Evolutionary conservation across 2,797 vertebrate species (phyloP).

Genomic region (Hipposideros larvatus): DNA sequence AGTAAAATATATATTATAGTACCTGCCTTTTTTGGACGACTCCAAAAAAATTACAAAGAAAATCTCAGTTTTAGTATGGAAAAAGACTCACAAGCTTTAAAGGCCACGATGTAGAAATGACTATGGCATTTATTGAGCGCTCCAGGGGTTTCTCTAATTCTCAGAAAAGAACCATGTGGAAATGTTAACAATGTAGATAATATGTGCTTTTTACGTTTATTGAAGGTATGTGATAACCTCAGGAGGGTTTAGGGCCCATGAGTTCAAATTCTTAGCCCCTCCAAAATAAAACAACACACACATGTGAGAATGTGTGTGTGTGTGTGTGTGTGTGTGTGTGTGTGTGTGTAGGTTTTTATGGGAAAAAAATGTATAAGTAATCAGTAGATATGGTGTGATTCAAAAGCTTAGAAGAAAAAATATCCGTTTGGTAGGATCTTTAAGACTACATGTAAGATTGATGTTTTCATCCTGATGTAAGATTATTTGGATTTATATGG

Average conservation of each 20-base stretch:
- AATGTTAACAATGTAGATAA: background rate
- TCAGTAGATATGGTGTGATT: background rate
- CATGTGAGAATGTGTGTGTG: background rate
- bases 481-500: conserved; percentile 8
- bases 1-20: background rate
- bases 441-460: background rate
- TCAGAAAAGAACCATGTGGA: background rate
- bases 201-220: background rate
- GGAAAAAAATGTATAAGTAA: background rate
- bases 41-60: background rate
- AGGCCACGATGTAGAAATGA: background rate
- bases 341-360: background rate
- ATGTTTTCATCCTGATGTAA: background rate
- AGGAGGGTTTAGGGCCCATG: background rate
- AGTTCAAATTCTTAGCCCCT: background rate
- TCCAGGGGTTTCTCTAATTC: background rate
- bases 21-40: background rate
- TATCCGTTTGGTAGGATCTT: background rate
- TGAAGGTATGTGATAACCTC: background rate
- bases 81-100: conserved; percentile 40
- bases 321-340: background rate
- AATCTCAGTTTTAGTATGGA: background rate
- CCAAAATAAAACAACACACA: background rate
- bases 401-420: background rate
- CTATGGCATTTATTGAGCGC: background rate